A percentile compares a stretch with the other conserved stretches of the same genome.
phyloP scores from a whole-genome alignment of 2,113 vertebrate species.

The Boleophthalmus pectinirostris region DNA sequence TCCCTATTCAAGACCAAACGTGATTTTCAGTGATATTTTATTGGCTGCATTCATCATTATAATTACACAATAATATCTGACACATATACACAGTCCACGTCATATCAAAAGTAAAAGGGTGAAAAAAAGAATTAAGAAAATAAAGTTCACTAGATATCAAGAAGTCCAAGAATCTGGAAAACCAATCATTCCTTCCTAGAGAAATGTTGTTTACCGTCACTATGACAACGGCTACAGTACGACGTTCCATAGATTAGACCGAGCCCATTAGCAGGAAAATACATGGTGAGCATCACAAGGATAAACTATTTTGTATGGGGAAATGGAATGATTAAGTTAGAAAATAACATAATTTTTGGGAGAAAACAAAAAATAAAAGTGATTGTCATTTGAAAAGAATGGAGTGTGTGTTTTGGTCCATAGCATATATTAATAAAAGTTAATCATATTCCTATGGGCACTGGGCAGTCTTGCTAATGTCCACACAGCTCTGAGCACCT shows the following conservation, averaged over 20 bases:
- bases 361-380: background rate
- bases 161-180: conserved; percentile 35
- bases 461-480: background rate
- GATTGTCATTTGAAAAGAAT: conserved; percentile 22
- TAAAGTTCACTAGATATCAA: conserved; percentile 54
- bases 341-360: background rate
- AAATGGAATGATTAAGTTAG: background rate
- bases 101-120: conserved; percentile 66
- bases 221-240: conserved; percentile 65
- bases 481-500: conserved; percentile 15
- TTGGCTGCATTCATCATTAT: conserved; percentile 45
- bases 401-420: conserved; percentile 4
- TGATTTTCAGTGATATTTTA: conserved; percentile 40
- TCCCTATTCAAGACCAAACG: no score
- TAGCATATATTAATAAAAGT: conserved; percentile 6
- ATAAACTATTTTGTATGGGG: background rate
- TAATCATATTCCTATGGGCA: conserved; percentile 8
- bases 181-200: conserved; percentile 26
- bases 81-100: conserved; percentile 49
- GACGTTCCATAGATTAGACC: conserved; percentile 53
- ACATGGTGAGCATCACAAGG: conserved; percentile 14
- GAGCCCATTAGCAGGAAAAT: conserved; percentile 36
- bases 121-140: conserved; percentile 46
- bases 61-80: conserved; percentile 46
- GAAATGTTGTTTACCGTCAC: conserved; percentile 55